Conservation (phyloP, 2,113 vertebrate species). For the Chelonoidis abingdonii region DNA sequence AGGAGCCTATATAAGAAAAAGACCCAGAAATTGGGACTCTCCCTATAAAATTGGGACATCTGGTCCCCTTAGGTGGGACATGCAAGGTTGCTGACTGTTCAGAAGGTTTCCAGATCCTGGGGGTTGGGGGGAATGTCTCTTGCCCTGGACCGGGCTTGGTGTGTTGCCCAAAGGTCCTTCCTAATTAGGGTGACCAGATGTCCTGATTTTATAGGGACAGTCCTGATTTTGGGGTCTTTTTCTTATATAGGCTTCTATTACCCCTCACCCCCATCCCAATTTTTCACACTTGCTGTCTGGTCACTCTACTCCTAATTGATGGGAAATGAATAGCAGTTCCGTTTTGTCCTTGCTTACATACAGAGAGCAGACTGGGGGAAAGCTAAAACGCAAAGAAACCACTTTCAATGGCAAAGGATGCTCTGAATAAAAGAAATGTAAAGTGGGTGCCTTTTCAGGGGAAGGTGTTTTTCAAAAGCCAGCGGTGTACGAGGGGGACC, state of each 20-base stretch:
- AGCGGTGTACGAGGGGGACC: constrained; percentile 1
- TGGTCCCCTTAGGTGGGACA: background rate
- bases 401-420: constrained; percentile 29
- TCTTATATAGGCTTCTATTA: no score
- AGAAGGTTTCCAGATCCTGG: background rate
- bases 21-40: no score
- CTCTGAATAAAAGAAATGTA: constrained; percentile 3
- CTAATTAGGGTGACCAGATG: background rate
- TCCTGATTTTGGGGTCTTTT: no score
- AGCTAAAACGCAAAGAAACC: background rate
- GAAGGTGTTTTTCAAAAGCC: constrained; percentile 10
- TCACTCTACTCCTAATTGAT: background rate
- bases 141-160: background rate
- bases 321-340: background rate
- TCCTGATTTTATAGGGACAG: no score
- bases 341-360: background rate
- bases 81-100: background rate
- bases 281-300: no score
- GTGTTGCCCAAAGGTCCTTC: background rate
- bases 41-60: no score
- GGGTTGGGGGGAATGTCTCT: background rate
- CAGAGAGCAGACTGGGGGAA: background rate
- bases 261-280: no score
- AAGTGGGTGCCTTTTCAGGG: constrained; percentile 35
- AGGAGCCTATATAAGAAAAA: no score